A percentile compares a stretch with the other conserved stretches of the same genome.
These are phyloP conservation scores for Oreotrochilus melanogaster DNA, from an alignment of 2,113 vertebrate species.

Conservation along the genomic window DNA sequence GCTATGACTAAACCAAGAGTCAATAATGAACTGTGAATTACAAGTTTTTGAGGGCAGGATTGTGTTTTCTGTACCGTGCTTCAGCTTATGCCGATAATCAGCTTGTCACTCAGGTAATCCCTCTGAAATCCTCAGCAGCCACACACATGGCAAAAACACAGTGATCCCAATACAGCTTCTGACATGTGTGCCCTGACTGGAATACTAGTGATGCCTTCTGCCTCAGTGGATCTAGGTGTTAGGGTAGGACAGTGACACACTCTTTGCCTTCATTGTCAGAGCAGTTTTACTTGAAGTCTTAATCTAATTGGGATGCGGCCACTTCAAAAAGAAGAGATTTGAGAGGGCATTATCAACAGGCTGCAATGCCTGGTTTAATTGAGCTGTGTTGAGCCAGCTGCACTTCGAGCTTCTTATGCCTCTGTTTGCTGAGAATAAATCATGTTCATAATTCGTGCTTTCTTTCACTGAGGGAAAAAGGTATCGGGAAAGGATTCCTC, in stretches of 20 bases:
- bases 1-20: background rate
- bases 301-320: background rate
- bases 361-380: constrained; percentile 40
- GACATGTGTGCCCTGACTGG: background rate
- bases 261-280: background rate
- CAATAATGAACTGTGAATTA: background rate
- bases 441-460: constrained; percentile 22
- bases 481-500: constrained; percentile 33
- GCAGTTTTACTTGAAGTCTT: background rate
- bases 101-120: background rate
- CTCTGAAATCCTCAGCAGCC: background rate
- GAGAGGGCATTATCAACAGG: background rate
- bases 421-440: constrained; percentile 43
- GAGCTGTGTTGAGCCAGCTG: constrained; percentile 19
- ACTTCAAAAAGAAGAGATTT: background rate
- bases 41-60: background rate
- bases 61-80: background rate
- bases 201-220: background rate
- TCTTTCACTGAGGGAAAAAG: constrained; percentile 38
- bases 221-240: background rate
- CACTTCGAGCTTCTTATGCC: constrained; percentile 16
- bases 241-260: background rate
- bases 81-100: background rate
- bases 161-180: background rate
- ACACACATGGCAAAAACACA: background rate